Base-by-base conservation (phyloP, 1,140 invertebrate species). In the Cotesia glomerata region DNA sequence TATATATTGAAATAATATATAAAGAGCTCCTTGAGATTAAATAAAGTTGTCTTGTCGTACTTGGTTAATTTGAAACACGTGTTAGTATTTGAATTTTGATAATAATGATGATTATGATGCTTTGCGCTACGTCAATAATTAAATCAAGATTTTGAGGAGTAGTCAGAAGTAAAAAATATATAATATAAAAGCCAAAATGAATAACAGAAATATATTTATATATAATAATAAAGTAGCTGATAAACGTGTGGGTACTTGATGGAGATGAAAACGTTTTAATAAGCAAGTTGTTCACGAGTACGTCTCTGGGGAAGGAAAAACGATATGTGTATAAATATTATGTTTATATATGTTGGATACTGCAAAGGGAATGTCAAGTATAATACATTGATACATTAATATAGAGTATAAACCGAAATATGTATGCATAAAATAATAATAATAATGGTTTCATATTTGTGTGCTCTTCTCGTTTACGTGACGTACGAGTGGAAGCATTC, bases 241-340 rank as follows among this genome's bases (percentile, higher is more conserved):
- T 58, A 58, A 58, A 58, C 26, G 56, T 58, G 56, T 52, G 45
- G 51, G 65, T 34, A 52, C 65, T 67, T 67, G 65, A 67, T 26
- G 49, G 45, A 64, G 39, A 64, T 64, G 62, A 36, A 64, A 64
- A 64, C 39, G 65, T 67, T 67, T 67, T 67, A 67, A 67, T 67
- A 67, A 67, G 65, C 65, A 34, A 26, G 26, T 54, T 51, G 51
- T 67, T 7, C 65, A 67, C 65, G 65, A 26, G 26, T 26, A 26
- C 54, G 65, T 51, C 54, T 16, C 34, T 66, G 7, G 52, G 63
- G 67, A 35, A 61, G 63, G 67, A 56, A 61, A 68, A 51, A 14
- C n/a, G 16, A 11, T 26, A 13, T 58, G 32, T 34, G 34, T 16
- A 68, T 68, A 26, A 26, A 26, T 26, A 26, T 26, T 26, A 54